Percentiles rank a stretch among this genome's conserved stretches.
phyloP scores from a whole-genome alignment of 2,888 invertebrate genomes.

The Machimus atricapillus region DNA sequence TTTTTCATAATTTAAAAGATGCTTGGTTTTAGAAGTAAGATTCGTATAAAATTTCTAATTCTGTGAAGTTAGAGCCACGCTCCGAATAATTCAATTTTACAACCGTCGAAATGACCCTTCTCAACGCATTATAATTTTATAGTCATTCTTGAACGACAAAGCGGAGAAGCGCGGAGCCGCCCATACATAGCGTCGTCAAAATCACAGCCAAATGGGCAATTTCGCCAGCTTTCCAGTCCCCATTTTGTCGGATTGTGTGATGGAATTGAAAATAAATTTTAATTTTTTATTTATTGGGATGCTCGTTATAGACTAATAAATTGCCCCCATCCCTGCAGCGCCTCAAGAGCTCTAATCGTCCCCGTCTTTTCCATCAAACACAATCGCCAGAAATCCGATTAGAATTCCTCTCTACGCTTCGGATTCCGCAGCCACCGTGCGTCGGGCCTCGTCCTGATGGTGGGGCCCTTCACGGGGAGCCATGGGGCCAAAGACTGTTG shows the following conservation, averaged over 20 bases:
- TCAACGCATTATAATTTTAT: constrained; percentile 23
- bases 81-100: constrained; percentile 3
- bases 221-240: not conserved
- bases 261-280: constrained; percentile 27
- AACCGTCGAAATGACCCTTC: not conserved
- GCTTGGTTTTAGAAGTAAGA: not conserved
- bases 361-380: constrained; percentile 1
- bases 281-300: constrained; percentile 11
- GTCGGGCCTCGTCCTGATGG: not conserved
- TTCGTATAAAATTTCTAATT: not conserved
- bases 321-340: not conserved
- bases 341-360: not conserved
- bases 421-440: not conserved
- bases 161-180: not conserved
- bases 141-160: constrained; percentile 21
- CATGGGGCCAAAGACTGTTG: not conserved
- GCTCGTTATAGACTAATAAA: constrained; percentile 10
- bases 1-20: not conserved
- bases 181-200: not conserved
- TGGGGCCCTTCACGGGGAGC: not conserved
- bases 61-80: not conserved
- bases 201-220: constrained; percentile 12
- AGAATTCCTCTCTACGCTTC: not conserved
- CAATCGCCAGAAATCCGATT: constrained; percentile 15
- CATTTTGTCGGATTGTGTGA: not conserved